phyloP scores from a whole-genome alignment of 92 coral and sea anemone genomes.

The Desmophyllum pertusum region DNA sequence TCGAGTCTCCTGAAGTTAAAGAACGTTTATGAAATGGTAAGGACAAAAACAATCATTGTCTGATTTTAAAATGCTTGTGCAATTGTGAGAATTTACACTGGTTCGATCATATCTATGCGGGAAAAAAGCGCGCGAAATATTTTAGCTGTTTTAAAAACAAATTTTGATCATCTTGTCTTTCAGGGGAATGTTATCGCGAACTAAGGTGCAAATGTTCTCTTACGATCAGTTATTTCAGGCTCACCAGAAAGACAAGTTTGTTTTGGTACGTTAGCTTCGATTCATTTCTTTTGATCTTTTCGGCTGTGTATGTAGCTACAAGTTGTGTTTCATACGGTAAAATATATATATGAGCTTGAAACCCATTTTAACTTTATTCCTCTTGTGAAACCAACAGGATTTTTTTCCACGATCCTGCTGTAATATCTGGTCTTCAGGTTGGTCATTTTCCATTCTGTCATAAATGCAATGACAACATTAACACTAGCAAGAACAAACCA shows the following conservation, averaged over 20 bases:
- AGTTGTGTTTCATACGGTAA: too few species aligned
- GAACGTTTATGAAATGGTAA: conserved; percentile 89
- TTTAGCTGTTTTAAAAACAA: too few species aligned
- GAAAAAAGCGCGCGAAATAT: not conserved
- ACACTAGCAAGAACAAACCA: too few species aligned
- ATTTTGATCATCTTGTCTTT: not conserved
- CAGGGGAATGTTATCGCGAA: conserved; percentile 92
- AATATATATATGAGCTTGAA: too few species aligned
- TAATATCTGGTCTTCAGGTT: conserved; percentile 86
- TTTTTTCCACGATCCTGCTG: conserved; percentile 87
- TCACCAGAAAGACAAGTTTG: conserved; percentile 92
- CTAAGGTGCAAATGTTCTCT: conserved; percentile 84
- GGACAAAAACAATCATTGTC: not conserved
- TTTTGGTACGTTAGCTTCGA: conserved; percentile 82
- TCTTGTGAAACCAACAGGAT: conserved; percentile 56
- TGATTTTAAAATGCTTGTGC: not conserved
- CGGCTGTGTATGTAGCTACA: too few species aligned
- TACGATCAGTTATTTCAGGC: conserved; percentile 89
- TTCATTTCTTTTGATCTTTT: not conserved
- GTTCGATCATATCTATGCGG: not conserved
- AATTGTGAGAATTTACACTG: not conserved
- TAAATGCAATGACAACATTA: too few species aligned
- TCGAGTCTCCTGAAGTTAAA: conserved; percentile 75
- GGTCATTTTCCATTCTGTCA: not conserved
- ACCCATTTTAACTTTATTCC: not conserved